Percentiles rank a stretch among this genome's conserved stretches.
These are phyloP conservation scores for Oryzias dopingdopingensis DNA, from an alignment of 2,797 vertebrate species.

Conservation along the genomic window DNA sequence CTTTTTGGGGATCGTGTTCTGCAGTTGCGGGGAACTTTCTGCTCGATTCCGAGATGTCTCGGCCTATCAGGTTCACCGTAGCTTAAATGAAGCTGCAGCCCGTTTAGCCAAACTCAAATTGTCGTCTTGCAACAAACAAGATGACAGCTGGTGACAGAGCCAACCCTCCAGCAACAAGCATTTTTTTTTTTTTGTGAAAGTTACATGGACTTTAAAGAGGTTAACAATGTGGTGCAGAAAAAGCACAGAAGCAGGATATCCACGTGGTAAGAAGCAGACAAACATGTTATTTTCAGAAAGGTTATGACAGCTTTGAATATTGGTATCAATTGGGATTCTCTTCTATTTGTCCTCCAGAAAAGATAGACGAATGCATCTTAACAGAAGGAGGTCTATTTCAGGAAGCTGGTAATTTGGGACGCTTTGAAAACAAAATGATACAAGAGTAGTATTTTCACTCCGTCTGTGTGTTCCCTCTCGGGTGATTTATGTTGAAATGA, in stretches of 20 bases:
- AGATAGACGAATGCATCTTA: slow-evolving; percentile 42
- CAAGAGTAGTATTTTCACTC: slow-evolving; percentile 26
- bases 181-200: slow-evolving; percentile 7
- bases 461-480: slow-evolving; percentile 12
- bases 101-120: neutral
- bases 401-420: slow-evolving; percentile 67
- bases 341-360: slow-evolving; percentile 33
- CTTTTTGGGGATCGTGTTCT: neutral
- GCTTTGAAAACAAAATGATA: slow-evolving; percentile 50
- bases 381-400: slow-evolving; percentile 59
- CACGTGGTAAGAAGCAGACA: slow-evolving; percentile 4
- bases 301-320: slow-evolving; percentile 2
- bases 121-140: slow-evolving; percentile 16
- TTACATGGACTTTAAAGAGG: slow-evolving; percentile 10
- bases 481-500: slow-evolving; percentile 34
- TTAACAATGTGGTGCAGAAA: neutral
- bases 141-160: slow-evolving; percentile 27
- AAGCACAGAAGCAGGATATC: neutral
- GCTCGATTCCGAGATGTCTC: slow-evolving; percentile 21
- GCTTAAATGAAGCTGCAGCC: slow-evolving; percentile 3
- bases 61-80: slow-evolving; percentile 7
- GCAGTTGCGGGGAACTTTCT: neutral
- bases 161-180: slow-evolving; percentile 12
- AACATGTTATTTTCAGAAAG: neutral
- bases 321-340: slow-evolving; percentile 27